A percentile compares a stretch with the other conserved stretches of the same genome.
These are phyloP conservation scores for Melanostigma gelatinosum DNA, from an alignment of 2,113 vertebrate species.

Conservation along the genomic window DNA sequence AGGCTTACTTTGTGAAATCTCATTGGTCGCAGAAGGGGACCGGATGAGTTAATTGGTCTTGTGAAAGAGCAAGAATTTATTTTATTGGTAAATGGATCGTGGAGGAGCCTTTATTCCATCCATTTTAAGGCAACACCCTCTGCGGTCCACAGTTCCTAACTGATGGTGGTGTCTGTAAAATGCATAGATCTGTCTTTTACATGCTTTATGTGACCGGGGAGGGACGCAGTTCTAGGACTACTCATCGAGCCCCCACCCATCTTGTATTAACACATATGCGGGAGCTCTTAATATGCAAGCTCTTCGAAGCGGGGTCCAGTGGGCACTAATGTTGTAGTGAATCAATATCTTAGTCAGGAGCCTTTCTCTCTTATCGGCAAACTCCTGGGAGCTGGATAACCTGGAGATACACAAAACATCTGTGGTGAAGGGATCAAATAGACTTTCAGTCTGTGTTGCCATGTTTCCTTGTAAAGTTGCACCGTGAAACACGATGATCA, in stretches of 20 bases:
- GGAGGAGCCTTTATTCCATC: conserved; percentile 43
- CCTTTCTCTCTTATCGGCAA: conserved; percentile 42
- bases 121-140: conserved; percentile 31
- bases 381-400: conserved; percentile 40
- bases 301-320: conserved; percentile 11
- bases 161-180: conserved; percentile 44
- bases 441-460: conserved; percentile 17
- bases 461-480: conserved; percentile 42
- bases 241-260: neutral
- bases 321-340: conserved; percentile 19
- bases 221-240: conserved; percentile 11
- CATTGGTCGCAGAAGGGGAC: conserved; percentile 38
- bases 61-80: conserved; percentile 37
- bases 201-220: conserved; percentile 10
- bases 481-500: conserved; percentile 43
- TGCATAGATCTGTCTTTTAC: conserved; percentile 36
- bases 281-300: neutral
- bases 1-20: conserved; percentile 26
- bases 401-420: neutral
- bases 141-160: conserved; percentile 16
- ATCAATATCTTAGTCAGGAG: conserved; percentile 52
- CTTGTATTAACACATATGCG: neutral
- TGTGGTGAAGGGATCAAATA: conserved; percentile 29
- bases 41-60: conserved; percentile 36
- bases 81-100: conserved; percentile 56